These are phyloP conservation scores for Chymomyza fuscimana DNA, from an alignment of 2,888 invertebrate genomes.

Conservation along the genomic window DNA sequence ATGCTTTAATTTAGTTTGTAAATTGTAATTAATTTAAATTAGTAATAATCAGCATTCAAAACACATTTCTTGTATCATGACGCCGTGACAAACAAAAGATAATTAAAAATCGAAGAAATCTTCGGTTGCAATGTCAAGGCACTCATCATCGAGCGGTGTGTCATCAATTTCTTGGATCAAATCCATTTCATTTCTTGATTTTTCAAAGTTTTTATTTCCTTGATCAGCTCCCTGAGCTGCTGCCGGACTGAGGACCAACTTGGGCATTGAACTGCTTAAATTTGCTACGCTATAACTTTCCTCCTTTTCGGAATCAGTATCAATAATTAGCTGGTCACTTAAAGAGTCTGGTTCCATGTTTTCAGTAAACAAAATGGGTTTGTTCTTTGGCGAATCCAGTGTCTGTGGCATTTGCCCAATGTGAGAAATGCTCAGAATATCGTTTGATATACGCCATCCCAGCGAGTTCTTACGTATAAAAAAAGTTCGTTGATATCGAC, in stretches of 20 bases:
- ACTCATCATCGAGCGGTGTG: neutral
- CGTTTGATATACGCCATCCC: conserved; percentile 37
- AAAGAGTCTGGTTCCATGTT: neutral
- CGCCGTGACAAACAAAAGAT: too few relatives aligned
- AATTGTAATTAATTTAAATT: too few relatives aligned
- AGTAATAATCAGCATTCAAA: too few relatives aligned
- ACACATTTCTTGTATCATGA: too few relatives aligned
- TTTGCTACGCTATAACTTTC: neutral
- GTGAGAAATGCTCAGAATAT: conserved; percentile 14
- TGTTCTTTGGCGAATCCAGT: too few relatives aligned
- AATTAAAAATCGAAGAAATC: neutral
- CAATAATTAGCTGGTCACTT: neutral
- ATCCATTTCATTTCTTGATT: neutral
- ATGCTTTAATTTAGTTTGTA: too few relatives aligned
- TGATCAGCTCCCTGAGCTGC: neutral
- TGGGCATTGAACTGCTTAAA: too few relatives aligned
- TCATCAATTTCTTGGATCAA: neutral
- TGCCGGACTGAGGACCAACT: too few relatives aligned
- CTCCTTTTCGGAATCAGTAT: neutral
- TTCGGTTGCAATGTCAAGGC: neutral
- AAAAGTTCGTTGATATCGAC: conserved; percentile 31
- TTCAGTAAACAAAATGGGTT: neutral
- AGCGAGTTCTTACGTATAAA: neutral
- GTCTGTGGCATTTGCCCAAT: neutral
- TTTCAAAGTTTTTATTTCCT: too few relatives aligned